A percentile compares a stretch with the other conserved stretches of the same genome.
Evolutionary conservation across 2,113 vertebrate genomes (phyloP).

Genomic region (Ranitomeya imitator): DNA sequence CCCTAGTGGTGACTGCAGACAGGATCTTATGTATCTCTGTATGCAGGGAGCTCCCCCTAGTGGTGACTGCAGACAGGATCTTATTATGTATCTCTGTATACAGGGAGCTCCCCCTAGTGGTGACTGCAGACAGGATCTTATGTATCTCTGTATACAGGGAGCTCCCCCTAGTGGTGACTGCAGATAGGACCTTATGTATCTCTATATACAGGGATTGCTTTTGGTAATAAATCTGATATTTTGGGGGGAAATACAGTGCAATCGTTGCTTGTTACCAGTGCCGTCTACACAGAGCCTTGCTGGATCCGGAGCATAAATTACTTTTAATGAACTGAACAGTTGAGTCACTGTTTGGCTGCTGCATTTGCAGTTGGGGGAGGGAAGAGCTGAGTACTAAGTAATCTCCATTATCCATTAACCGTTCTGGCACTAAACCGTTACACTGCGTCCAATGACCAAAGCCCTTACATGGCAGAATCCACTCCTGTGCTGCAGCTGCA

Average conservation of each 20-base stretch:
- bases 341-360: constrained; percentile 19
- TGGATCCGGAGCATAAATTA: not conserved
- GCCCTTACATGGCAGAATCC: constrained; percentile 17
- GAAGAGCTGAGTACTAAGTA: not conserved
- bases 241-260: not conserved
- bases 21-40: too few relatives aligned
- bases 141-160: too few relatives aligned
- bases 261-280: not conserved
- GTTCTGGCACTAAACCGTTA: constrained; percentile 2
- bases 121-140: too few relatives aligned
- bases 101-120: too few relatives aligned
- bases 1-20: too few relatives aligned
- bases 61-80: too few relatives aligned
- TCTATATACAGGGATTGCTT: too few relatives aligned
- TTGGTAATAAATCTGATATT: too few relatives aligned
- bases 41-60: too few relatives aligned
- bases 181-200: too few relatives aligned
- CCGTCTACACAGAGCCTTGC: not conserved
- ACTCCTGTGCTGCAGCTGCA: not conserved
- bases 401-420: constrained; percentile 33
- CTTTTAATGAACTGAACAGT: not conserved
- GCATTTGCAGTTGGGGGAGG: constrained; percentile 7
- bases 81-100: too few relatives aligned
- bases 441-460: not conserved
- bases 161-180: too few relatives aligned